Base-by-base conservation (phyloP, 2,113 vertebrate genomes). In the Perca fluviatilis region DNA sequence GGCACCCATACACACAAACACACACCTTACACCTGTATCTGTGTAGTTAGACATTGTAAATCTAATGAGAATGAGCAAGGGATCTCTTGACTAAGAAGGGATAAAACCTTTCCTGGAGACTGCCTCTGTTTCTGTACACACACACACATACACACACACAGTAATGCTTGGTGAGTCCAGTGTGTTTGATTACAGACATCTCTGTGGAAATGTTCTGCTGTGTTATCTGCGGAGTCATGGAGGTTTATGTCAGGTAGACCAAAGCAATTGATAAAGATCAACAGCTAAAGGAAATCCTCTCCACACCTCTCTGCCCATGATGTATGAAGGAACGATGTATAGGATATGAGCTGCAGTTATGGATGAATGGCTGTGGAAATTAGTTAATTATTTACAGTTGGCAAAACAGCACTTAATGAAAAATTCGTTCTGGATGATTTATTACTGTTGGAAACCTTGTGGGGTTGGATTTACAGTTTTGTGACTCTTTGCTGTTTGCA, bases 51-150 rank as follows among this genome's bases (percentile, higher is more conserved):
- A 87, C 50, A 43, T 63, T 88, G 64, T 89, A 83, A 86, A 86
- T 86, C 64, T 85, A 64, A 85, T 85, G 57, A 86, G 74, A 86
- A 74, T 58, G 77, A 83, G 79, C 74, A 33, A 65, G 78, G 85
- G 60, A 88, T 86, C 63, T 77, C 49, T 72, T 50, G 0, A 40
- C 46, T 54, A 67, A 68, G 23, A 74, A n/a, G 63, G 77, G 86
- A 94, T 94, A 91, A 92, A 53, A 76, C 68, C 2, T 91, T 91
- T 93, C 84, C 78, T 88, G 89, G 82, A 92, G 86, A 75, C 82
- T 67, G 50, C 50, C 68, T 66, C 10, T 56, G 56, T 13, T 53
- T 27, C 74, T 15, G 51, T 36, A 62, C 50, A 68, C 33, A 64
- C 27, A 62, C 30, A 53, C 18, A 67, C 9, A 43, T 16, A 33